Evolutionary conservation across 1,140 invertebrate genomes (phyloP).

Genomic region (Drosophila eugracilis): DNA sequence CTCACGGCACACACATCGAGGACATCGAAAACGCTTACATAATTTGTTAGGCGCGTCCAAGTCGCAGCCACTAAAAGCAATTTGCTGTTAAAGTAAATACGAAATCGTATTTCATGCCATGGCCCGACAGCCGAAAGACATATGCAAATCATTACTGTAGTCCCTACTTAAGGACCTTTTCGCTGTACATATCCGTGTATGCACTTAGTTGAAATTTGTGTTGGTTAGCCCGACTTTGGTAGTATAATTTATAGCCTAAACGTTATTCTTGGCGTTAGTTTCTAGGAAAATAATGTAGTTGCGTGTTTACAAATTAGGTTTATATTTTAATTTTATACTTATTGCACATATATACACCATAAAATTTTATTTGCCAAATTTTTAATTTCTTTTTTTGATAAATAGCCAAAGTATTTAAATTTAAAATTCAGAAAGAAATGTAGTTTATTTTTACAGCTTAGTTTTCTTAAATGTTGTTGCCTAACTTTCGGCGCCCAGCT

Average conservation of each 20-base stretch:
- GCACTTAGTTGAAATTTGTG: background rate
- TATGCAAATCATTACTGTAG: slow-evolving; percentile 53
- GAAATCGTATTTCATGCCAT: slow-evolving; percentile 72
- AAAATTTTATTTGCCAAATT: too few relatives aligned
- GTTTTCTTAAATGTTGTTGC: background rate
- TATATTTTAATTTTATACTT: background rate
- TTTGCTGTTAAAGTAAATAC: slow-evolving; percentile 71
- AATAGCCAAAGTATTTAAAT: too few relatives aligned
- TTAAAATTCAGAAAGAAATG: background rate
- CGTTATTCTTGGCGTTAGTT: background rate
- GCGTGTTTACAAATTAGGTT: background rate
- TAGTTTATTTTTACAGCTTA: too few relatives aligned
- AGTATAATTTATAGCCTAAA: background rate
- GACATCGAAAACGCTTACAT: slow-evolving; percentile 51
- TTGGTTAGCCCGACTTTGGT: background rate
- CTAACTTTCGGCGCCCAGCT: background rate
- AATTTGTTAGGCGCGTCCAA: slow-evolving; percentile 62
- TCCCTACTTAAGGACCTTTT: slow-evolving; percentile 22
- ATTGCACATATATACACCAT: too few relatives aligned
- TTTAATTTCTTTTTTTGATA: too few relatives aligned
- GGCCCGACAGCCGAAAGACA: slow-evolving; percentile 50
- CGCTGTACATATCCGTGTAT: background rate
- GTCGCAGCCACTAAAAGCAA: slow-evolving; percentile 63
- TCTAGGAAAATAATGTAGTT: background rate
- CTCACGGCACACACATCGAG: background rate